Evolutionary conservation across 2,113 vertebrate genomes (phyloP).

Genomic region (Tupaia chinensis): DNA sequence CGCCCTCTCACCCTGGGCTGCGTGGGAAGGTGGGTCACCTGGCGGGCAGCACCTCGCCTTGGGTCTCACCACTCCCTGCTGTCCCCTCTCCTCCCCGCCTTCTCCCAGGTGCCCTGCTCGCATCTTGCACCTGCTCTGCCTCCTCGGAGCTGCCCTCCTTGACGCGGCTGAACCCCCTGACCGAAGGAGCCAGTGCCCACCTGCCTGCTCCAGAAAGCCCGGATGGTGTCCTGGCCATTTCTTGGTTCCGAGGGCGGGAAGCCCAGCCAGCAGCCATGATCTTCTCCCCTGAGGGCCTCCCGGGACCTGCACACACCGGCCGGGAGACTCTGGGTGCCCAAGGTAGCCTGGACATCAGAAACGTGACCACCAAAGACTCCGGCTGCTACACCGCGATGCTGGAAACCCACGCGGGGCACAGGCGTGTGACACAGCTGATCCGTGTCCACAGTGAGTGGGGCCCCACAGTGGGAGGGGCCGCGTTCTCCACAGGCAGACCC

Average conservation of each 20-base stretch:
- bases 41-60: not conserved
- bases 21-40: not conserved
- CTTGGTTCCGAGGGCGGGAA: not conserved
- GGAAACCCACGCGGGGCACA: not conserved
- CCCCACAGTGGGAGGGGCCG: fast-evolving
- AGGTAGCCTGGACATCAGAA: not conserved
- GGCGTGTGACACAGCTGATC: not conserved
- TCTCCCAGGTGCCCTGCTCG: not conserved
- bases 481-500: not conserved
- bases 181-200: not conserved
- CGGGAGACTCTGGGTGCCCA: not conserved
- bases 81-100: not conserved
- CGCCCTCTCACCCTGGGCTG: not conserved
- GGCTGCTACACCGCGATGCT: not conserved
- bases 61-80: not conserved
- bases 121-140: not conserved
- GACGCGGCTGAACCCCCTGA: fast-evolving
- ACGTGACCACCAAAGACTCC: not conserved
- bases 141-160: not conserved
- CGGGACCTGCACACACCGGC: not conserved
- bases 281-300: not conserved
- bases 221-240: not conserved
- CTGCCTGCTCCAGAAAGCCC: not conserved
- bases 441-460: not conserved
- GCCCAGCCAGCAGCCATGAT: not conserved